Base-by-base conservation (phyloP, 2,113 vertebrate species). In the Pycnonotus jocosus region DNA sequence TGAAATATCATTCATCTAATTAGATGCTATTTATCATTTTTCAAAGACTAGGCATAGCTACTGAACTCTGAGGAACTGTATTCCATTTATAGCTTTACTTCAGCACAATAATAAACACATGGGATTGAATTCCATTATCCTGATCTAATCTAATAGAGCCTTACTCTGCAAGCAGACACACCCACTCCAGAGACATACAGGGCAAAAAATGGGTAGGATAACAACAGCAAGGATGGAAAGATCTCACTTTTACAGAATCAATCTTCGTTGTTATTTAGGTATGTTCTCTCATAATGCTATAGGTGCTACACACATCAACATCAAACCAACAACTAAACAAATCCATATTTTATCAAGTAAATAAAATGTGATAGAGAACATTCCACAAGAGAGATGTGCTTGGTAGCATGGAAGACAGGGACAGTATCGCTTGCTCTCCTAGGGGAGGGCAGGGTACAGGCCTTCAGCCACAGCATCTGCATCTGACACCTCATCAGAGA, bases 21-120 rank as follows among this genome's bases (percentile, higher is more conserved):
- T 73, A 69, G 71, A 38, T 88, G 60, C 22, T 73, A 44, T 60
- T 90, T 73, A 83, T 44, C 11, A 86, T 87, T 92, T 95, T 78
- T 69, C 62, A 62, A 83, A 86, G 47, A 83, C 35, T 27, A 81
- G 30, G 38, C 50, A 62, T 12, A 86, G 35, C 74, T 54, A 88
- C 35, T 42, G 68, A 94, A 68, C 60, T 28, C 76, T 31, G 23
- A 94, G 71, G 53, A 94, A 40, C 21, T 25, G 8, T 45, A 65
- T 76, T 81, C 21, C 38, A 82, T 44, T 85, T 77, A 42, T 50
- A 79, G 35, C 48, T 80, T 72, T 76, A 83, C 35, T 58, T 27
- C 24, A 61, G 62, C 0, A 1, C 38, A 78, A 7, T 47, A 56
- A 64, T n/a, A 81, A 92, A 60, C 0, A 6, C 0, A 2, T 12